Percentiles rank a stretch among this genome's conserved stretches.
Evolutionary conservation across 2,797 vertebrate genomes (phyloP).

Genomic region (Ceryle rudis): DNA sequence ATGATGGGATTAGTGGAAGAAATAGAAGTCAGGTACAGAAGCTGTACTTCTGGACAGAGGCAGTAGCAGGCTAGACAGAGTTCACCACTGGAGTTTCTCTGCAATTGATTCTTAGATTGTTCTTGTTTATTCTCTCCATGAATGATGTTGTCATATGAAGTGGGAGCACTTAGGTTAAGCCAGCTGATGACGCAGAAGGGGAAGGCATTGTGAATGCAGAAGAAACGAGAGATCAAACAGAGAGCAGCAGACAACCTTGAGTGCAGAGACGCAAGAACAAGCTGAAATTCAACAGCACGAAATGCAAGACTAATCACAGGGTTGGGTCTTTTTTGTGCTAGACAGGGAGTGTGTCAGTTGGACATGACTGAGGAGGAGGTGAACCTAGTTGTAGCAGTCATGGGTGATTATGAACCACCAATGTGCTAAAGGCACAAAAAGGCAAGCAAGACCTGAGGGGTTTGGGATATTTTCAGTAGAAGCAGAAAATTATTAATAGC

Average conservation of each 20-base stretch:
- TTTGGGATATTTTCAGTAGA: constrained; percentile 13
- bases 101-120: constrained; percentile 37
- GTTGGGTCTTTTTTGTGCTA: not conserved
- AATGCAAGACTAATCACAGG: constrained; percentile 64
- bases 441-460: not conserved
- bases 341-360: constrained; percentile 53
- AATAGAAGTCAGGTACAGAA: not conserved
- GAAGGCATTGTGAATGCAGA: constrained; percentile 63
- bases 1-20: constrained; percentile 36
- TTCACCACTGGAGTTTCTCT: constrained; percentile 21
- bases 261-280: not conserved
- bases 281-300: constrained; percentile 59
- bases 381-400: constrained; percentile 35
- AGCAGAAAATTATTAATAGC: constrained; percentile 48
- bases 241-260: constrained; percentile 69
- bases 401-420: constrained; percentile 42
- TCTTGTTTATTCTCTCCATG: constrained; percentile 62
- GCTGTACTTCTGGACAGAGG: constrained; percentile 1
- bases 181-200: constrained; percentile 54
- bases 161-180: constrained; percentile 49
- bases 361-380: constrained; percentile 55
- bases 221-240: constrained; percentile 52
- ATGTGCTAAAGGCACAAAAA: constrained; percentile 45
- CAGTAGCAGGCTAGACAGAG: not conserved
- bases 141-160: constrained; percentile 65